A percentile compares a stretch with the other conserved stretches of the same genome.
Conservation (phyloP, 2,113 vertebrate genomes). For the Saccopteryx bilineata region DNA sequence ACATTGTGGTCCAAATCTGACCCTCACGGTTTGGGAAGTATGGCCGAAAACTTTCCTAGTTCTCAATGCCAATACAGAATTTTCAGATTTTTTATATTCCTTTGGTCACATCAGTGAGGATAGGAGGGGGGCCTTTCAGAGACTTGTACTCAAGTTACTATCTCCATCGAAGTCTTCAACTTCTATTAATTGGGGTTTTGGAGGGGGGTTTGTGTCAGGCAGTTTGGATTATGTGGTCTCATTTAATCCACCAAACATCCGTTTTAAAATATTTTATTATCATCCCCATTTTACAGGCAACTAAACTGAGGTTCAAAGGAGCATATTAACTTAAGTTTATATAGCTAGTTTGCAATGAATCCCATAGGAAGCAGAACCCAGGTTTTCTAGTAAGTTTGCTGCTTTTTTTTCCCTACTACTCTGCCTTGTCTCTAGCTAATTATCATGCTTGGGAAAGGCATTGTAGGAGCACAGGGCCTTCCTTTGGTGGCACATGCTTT, state of each 20-base stretch:
- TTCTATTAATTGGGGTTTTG: not conserved
- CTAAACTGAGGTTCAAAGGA: not conserved
- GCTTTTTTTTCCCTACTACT: not conserved
- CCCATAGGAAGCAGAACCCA: not conserved
- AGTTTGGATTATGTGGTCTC: not conserved
- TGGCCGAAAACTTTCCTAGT: not conserved
- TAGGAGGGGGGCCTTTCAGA: not conserved
- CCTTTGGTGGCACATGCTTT: not conserved
- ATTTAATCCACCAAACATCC: not conserved
- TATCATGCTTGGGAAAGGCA: not conserved
- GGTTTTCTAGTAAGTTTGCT: not conserved
- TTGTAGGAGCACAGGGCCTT: not conserved
- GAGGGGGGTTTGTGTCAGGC: not conserved
- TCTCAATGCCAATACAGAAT: not conserved
- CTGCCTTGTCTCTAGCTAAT: not conserved
- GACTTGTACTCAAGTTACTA: not conserved
- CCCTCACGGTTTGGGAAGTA: not conserved
- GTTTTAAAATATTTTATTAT: constrained; percentile 18
- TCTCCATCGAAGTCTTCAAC: not conserved
- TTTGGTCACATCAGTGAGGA: not conserved
- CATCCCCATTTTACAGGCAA: not conserved
- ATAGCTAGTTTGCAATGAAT: not conserved
- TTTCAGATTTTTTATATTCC: not conserved
- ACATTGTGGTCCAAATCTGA: not conserved
- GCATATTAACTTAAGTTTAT: not conserved